Base-by-base conservation (phyloP, 2,888 invertebrate species). In the Griposia aprilina region DNA sequence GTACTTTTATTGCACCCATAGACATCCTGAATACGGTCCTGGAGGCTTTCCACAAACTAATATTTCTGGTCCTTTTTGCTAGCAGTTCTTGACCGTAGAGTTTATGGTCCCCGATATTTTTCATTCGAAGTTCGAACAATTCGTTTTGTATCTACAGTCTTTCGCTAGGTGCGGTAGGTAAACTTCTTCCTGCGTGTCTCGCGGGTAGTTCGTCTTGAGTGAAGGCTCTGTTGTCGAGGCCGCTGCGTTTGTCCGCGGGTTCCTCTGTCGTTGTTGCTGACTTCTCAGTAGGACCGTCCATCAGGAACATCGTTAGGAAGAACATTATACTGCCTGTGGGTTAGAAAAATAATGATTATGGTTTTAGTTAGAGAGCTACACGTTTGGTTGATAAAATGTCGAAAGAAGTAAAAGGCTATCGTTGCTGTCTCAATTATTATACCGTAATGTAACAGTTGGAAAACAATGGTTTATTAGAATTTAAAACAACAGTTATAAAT, bases 241-340 rank as follows among this genome's bases (percentile, higher is more conserved):
- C 97, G 36, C 88, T 91, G 26, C 93, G 92, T 73, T 92, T 94
- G 45, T 88, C 87, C 26, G 90, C 84, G 3, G 77, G 23, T 26
- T 85, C 83, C 17, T 83, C 88, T 41, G 76, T 57, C 3, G 67
- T 36, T 1, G 52, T 23, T 23, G 74, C 62, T 36, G 74, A 23
- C 62, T 91, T 90, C 73, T 93, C 94, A 10, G 92, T 91, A n/a
- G 93, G 95, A 0, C 98, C 98, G 66, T 98, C 98, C 97, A 98
- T 98, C 82, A 98, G 94, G 96, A 98, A 98, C 96, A 98, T 98
- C 0, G 98, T 98, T 17, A 98, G 93, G 90, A 98, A 97, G 97
- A 98, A 98, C 92, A 99, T 97, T 76, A 98, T 97, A 72, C 98
- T 98, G 95, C 98, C 98, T 98, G 94, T 78, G 79, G 65, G 45